Conservation (phyloP, 2,888 invertebrate genomes). For the Erebia ligea region DNA sequence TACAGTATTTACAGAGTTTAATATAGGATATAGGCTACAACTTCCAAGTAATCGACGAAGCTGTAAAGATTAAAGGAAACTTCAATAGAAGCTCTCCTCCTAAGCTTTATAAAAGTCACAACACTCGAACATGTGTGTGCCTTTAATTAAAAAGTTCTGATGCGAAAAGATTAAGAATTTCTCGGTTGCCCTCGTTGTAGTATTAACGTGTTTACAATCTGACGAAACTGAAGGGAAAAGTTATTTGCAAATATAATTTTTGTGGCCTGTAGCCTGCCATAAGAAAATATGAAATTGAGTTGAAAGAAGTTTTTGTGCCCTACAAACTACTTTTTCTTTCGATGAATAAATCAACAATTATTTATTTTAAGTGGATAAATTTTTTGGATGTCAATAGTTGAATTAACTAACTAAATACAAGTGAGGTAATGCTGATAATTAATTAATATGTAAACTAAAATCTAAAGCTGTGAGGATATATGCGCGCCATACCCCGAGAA, state of each 20-base stretch:
- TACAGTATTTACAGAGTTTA: too few species aligned
- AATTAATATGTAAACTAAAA: too few species aligned
- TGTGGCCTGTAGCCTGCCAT: background rate
- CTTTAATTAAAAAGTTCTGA: slow-evolving; percentile 33
- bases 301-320: too few species aligned
- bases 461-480: too few species aligned
- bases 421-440: too few species aligned
- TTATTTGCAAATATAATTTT: background rate
- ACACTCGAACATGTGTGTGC: slow-evolving; percentile 26
- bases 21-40: background rate
- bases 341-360: too few species aligned
- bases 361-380: too few species aligned
- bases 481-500: too few species aligned
- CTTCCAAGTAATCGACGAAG: background rate
- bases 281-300: too few species aligned
- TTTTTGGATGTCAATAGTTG: too few species aligned
- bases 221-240: slow-evolving; percentile 2
- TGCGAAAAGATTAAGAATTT: slow-evolving; percentile 28
- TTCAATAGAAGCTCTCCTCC: background rate
- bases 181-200: slow-evolving; percentile 2
- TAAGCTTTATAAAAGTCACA: slow-evolving; percentile 15
- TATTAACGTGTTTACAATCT: background rate
- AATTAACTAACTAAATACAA: too few species aligned
- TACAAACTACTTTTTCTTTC: too few species aligned
- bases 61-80: slow-evolving; percentile 1